A percentile compares a stretch with the other conserved stretches of the same genome.
phyloP scores from a whole-genome alignment of 2,113 vertebrate species.

The Indicator maculatus region DNA sequence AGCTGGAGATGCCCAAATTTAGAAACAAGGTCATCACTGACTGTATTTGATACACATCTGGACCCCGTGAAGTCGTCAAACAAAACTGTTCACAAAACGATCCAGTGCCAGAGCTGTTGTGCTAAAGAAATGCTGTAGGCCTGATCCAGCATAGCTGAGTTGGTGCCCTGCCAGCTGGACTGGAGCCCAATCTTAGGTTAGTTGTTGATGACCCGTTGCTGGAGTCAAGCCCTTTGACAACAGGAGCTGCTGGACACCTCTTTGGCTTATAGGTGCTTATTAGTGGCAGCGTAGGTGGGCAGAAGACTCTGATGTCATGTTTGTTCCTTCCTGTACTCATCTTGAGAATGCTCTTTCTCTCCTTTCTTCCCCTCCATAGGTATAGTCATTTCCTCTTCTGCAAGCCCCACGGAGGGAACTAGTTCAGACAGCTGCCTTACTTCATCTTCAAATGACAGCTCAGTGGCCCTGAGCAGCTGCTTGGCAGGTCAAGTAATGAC shows the following conservation, averaged over 20 bases:
- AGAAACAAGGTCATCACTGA: neutral
- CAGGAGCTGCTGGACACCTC: neutral
- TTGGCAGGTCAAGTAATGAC: conserved; percentile 77
- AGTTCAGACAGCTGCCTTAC: conserved; percentile 93
- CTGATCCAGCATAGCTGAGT: neutral
- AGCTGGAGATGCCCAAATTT: neutral
- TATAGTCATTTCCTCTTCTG: conserved; percentile 82
- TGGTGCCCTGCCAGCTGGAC: neutral
- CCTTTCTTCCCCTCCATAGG: conserved; percentile 73
- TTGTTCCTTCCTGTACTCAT: conserved; percentile 44
- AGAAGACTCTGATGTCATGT: conserved; percentile 35
- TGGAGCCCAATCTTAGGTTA: neutral
- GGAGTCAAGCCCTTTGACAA: neutral
- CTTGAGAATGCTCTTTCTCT: conserved; percentile 50
- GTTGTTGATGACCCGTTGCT: neutral
- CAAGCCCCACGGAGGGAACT: conserved; percentile 86
- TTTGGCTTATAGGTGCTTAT: neutral
- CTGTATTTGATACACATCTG: neutral
- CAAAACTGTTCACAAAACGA: neutral
- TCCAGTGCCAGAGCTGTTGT: neutral
- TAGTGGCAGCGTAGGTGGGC: conserved; percentile 20
- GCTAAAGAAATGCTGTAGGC: neutral
- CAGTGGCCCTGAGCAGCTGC: conserved; percentile 70
- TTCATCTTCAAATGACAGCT: conserved; percentile 74
- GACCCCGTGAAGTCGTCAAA: neutral